Evolutionary conservation across 1,140 invertebrate species (phyloP), one percentile per base, ranked within the genome.

Genomic region (Dinoponera quadriceps): DNA sequence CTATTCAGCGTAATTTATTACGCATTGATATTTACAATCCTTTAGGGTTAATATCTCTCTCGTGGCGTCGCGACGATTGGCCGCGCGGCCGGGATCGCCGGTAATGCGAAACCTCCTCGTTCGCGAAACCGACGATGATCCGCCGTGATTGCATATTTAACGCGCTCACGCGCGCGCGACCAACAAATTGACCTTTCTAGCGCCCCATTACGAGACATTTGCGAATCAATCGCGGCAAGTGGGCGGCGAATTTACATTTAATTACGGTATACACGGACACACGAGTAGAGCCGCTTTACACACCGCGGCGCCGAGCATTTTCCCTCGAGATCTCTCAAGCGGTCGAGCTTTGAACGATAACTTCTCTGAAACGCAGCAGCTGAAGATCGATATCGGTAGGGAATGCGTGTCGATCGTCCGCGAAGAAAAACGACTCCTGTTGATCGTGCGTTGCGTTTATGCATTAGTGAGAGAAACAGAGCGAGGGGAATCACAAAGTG

Each of bases 1-100:
- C 73, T 83, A 83, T 83, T 68, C 63, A 80, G 44, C 74, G 73
- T 80, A 68, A 83, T 83, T 83, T 83, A 83, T 80, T 83, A 68
- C 82, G 55, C 60, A 66, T 66, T 66, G 74, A 83, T 83, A 83
- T 83, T 80, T 83, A 80, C 82, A 66, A 62, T 83, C 82, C 33
- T 62, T 83, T 51, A 62, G 25, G 74, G 73, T 68, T 83, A 80
- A 83, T 83, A 83, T 83, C 82, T 83, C 57, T 83, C 74, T 83
- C 51, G 33, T 7, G 38, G 74, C 44, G 49, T 63, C 62, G 63
- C 69, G 81, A 75, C 57, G 72, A 75, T 83, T 75, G 71, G 38
- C 72, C 60, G 44, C 81, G 60, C 60, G 71, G 38, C 38, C 38
- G 38, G 49, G 59, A 69, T 82, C 59, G 71, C 59, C 69, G 78